phyloP scores from a whole-genome alignment of 2,888 invertebrate genomes.

The Xylota sylvarum region DNA sequence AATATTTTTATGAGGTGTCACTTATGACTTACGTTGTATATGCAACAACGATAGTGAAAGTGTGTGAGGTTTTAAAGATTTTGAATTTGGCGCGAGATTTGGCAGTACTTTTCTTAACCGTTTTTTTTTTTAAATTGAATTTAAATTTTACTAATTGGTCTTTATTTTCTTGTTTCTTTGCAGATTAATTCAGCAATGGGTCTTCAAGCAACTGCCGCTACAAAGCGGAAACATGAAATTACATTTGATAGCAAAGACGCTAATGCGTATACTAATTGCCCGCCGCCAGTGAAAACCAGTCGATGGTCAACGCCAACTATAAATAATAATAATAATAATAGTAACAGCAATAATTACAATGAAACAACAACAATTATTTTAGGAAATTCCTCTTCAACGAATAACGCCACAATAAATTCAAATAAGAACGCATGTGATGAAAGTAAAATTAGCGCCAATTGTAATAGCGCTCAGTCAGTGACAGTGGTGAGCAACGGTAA shows the following conservation, averaged over 20 bases:
- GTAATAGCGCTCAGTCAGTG: slow-evolving; percentile 44
- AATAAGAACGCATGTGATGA: slow-evolving; percentile 67
- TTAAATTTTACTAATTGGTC: slow-evolving; percentile 8
- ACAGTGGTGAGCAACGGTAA: slow-evolving; percentile 80
- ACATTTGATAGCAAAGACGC: slow-evolving; percentile 85
- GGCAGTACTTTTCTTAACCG: slow-evolving; percentile 61
- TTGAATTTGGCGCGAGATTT: slow-evolving; percentile 48
- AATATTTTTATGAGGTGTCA: slow-evolving; percentile 69
- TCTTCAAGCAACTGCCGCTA: slow-evolving; percentile 89
- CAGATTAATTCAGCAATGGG: slow-evolving; percentile 89
- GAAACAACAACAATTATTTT: slow-evolving; percentile 68
- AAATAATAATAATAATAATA: slow-evolving; percentile 62
- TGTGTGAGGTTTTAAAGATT: slow-evolving; percentile 40
- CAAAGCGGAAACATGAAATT: slow-evolving; percentile 88
- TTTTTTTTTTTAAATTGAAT: slow-evolving; percentile 35
- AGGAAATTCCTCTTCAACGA: slow-evolving; percentile 69
- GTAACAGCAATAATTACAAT: slow-evolving; percentile 66
- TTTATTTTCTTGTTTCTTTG: slow-evolving; percentile 68
- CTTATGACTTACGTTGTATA: slow-evolving; percentile 47
- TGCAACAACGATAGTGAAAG: slow-evolving; percentile 52
- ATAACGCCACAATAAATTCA: slow-evolving; percentile 48
- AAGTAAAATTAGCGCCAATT: slow-evolving; percentile 44
- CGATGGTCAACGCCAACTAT: slow-evolving; percentile 85
- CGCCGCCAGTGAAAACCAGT: slow-evolving; percentile 86
- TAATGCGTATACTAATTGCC: slow-evolving; percentile 85